Base-by-base conservation (phyloP, 35 echinoderm and acorn worm genomes). In the Amphiura filiformis region DNA sequence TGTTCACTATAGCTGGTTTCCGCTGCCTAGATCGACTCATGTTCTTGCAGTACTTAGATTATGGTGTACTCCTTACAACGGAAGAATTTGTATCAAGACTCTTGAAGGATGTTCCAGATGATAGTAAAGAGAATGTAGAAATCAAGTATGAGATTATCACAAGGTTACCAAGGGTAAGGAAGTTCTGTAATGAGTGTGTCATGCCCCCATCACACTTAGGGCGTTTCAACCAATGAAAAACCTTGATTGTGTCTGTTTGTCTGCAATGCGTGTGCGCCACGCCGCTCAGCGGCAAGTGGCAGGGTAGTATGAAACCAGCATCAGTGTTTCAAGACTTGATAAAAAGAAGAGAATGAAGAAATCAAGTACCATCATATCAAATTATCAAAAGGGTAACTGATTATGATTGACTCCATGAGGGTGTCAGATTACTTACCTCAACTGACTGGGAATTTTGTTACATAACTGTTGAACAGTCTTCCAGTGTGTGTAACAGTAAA, bases 31-130 rank as follows among this genome's bases (percentile, higher is more conserved):
- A 93, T n/a, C 44, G 42, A 2, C 35, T 32, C 37, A 93, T 87
- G 80, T 93, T 93, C 65, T 86, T 93, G 0, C 84, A 93, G 70
- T 88, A 93, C 34, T 64, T 93, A 9, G 86, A 88, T 34, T 56
- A 87, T 47, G 91, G 91, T 77, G 80, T 93, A 9, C 49, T 93
- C 34, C 39, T 47, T 0, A n/a, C 88, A 33, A 88, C 57, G 12
- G 86, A 88, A 56, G 86, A 87, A n/a, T 93, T 93, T 36, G 39
- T 93, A 22, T 39, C 61, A 0, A 78, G 38, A 0, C 39, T 93
- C 37, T 39, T 93, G 32, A 22, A 93, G 20, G 91, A 93, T 26
- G 35, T 93, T 0, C 31, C 57, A 1, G 91, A 93, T 83, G 86
- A 93, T 30, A 52, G 36, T 0, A 44, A 78, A 34, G 76, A 87